Percentiles rank a stretch among this genome's conserved stretches.
These are phyloP conservation scores for Melanogrammus aeglefinus DNA, from an alignment of 2,797 vertebrate genomes.

Conservation along the genomic window DNA sequence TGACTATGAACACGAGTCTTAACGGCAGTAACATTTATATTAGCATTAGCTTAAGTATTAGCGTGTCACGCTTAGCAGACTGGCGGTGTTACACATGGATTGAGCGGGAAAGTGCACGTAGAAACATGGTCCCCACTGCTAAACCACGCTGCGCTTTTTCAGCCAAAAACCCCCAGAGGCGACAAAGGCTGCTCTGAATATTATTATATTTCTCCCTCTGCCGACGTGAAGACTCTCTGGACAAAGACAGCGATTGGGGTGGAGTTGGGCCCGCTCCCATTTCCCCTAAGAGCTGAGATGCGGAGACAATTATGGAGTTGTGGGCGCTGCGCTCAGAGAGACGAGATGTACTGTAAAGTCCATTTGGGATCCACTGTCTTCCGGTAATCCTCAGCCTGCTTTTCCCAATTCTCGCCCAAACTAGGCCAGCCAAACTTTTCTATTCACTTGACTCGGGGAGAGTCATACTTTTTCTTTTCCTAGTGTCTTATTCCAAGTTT, in stretches of 20 bases:
- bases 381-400: constrained; percentile 48
- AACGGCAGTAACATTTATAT: background rate
- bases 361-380: constrained; percentile 59
- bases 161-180: constrained; percentile 7
- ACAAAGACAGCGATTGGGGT: constrained; percentile 42
- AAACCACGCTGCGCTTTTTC: constrained; percentile 50
- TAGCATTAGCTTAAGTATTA: background rate
- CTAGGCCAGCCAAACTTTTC: constrained; percentile 50
- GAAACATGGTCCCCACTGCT: constrained; percentile 46
- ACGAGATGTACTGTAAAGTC: constrained; percentile 58
- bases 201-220: constrained; percentile 53
- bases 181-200: no score
- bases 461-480: background rate
- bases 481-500: background rate
- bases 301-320: constrained; percentile 63
- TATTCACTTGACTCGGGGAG: constrained; percentile 33
- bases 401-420: constrained; percentile 24
- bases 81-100: background rate
- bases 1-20: no score
- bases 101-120: constrained; percentile 18
- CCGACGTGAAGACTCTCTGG: constrained; percentile 43
- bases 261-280: constrained; percentile 45
- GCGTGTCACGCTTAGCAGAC: background rate
- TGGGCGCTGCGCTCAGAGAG: constrained; percentile 49
- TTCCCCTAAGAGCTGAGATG: constrained; percentile 51